Evolutionary conservation across 1,140 invertebrate species (phyloP).

Genomic region (Oryzaephilus surinamensis): DNA sequence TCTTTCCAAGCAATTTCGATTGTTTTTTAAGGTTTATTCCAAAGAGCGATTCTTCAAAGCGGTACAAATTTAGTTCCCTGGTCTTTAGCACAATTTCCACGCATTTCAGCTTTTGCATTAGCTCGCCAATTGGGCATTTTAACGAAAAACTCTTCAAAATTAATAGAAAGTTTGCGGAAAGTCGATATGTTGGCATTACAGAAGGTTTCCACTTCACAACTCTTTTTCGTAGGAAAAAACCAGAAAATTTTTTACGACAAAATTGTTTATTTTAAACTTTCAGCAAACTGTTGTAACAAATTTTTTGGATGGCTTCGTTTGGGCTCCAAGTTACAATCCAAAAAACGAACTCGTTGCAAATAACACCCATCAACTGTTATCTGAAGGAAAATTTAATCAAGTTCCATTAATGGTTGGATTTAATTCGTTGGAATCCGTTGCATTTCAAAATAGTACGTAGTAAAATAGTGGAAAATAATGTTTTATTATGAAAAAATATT

Average conservation of each 20-base stretch:
- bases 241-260: neutral
- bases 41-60: conserved; percentile 20
- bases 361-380: conserved; percentile 23
- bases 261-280: conserved; percentile 3
- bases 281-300: conserved; percentile 13
- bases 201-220: neutral
- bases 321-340: conserved; percentile 26
- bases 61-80: conserved; percentile 18
- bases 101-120: conserved; percentile 13
- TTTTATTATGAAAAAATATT: conserved; percentile 5
- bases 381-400: conserved; percentile 20
- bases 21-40: conserved; percentile 16
- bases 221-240: conserved; percentile 1
- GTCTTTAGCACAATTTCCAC: conserved; percentile 13
- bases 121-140: conserved; percentile 11
- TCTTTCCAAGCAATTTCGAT: neutral
- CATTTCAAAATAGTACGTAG: conserved; percentile 7
- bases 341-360: conserved; percentile 21
- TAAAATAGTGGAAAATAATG: neutral
- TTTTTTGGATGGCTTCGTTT: conserved; percentile 24
- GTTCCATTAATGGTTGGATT: conserved; percentile 28
- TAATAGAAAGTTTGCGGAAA: conserved; percentile 15
- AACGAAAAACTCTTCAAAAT: conserved; percentile 6
- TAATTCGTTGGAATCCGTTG: conserved; percentile 17
- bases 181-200: conserved; percentile 13